phyloP scores from a whole-genome alignment of 2,888 invertebrate species.

The Smittia sp. region DNA sequence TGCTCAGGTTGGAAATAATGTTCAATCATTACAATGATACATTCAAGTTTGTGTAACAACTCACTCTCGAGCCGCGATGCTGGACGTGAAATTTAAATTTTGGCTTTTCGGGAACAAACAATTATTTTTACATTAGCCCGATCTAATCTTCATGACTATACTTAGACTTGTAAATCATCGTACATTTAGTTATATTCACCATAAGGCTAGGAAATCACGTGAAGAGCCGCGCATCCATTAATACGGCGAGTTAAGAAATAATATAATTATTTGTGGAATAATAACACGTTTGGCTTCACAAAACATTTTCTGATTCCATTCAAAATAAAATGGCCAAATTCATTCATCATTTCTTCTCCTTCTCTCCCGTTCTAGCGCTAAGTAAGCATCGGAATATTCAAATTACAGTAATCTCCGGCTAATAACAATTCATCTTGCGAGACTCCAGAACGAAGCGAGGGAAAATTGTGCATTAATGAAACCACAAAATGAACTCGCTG shows the following conservation, averaged over 20 bases:
- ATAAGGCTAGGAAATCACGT: constrained; percentile 20
- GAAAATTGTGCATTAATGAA: constrained; percentile 15
- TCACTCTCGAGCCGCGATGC: constrained; percentile 10
- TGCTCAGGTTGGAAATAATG: not conserved
- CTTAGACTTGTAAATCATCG: constrained; percentile 29
- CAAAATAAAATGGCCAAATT: constrained; percentile 37
- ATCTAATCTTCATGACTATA: constrained; percentile 39
- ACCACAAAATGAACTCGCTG: constrained; percentile 21
- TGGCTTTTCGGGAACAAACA: constrained; percentile 9
- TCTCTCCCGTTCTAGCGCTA: not conserved
- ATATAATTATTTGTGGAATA: constrained; percentile 30
- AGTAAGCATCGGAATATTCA: constrained; percentile 17
- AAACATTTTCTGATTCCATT: constrained; percentile 14
- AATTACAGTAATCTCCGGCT: constrained; percentile 23
- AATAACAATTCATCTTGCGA: constrained; percentile 10
- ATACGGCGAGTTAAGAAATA: constrained; percentile 7
- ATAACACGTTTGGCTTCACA: constrained; percentile 12
- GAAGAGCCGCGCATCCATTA: constrained; percentile 17
- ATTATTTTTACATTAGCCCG: constrained; percentile 40
- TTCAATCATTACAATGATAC: constrained; percentile 1
- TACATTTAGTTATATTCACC: constrained; percentile 21
- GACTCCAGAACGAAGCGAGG: constrained; percentile 9
- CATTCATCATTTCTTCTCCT: constrained; percentile 30
- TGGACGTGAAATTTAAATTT: constrained; percentile 30
- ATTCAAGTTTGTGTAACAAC: constrained; percentile 19